Conservation (phyloP, 2,113 vertebrate species). For the Lepisosteus oculatus region DNA sequence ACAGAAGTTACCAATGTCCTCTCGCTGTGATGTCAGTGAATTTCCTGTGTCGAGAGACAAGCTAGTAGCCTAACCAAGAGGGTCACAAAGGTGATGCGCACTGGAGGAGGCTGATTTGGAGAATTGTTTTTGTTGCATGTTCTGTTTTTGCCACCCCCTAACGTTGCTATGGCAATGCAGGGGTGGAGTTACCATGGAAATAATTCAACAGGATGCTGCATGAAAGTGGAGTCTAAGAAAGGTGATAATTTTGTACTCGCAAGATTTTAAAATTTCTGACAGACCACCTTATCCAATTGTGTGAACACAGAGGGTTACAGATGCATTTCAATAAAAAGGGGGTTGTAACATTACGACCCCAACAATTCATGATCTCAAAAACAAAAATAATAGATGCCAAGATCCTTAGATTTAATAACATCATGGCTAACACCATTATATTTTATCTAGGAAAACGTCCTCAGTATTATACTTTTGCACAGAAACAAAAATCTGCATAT, state of each 20-base stretch:
- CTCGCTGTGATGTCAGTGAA: too few species aligned
- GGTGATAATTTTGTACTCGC: not conserved
- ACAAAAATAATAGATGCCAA: too few species aligned
- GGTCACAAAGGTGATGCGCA: constrained; percentile 4
- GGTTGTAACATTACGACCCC: not conserved
- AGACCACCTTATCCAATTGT: not conserved
- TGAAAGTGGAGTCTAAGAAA: not conserved
- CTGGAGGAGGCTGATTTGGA: not conserved
- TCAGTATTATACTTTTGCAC: too few species aligned
- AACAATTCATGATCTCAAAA: too few species aligned
- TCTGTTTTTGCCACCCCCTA: not conserved
- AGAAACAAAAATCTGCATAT: too few species aligned
- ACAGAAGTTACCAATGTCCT: too few species aligned
- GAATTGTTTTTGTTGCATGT: not conserved
- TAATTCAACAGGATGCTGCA: not conserved
- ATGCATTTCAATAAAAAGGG: not conserved
- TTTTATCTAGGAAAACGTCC: too few species aligned
- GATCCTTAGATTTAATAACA: too few species aligned
- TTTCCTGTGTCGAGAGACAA: too few species aligned
- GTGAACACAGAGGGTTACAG: too few species aligned
- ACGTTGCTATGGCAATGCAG: constrained; percentile 13
- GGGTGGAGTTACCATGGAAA: constrained; percentile 26
- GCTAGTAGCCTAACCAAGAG: not conserved
- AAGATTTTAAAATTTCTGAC: not conserved
- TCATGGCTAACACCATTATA: too few species aligned